Conservation (phyloP, 1,140 invertebrate genomes). For the Psix sp. region DNA sequence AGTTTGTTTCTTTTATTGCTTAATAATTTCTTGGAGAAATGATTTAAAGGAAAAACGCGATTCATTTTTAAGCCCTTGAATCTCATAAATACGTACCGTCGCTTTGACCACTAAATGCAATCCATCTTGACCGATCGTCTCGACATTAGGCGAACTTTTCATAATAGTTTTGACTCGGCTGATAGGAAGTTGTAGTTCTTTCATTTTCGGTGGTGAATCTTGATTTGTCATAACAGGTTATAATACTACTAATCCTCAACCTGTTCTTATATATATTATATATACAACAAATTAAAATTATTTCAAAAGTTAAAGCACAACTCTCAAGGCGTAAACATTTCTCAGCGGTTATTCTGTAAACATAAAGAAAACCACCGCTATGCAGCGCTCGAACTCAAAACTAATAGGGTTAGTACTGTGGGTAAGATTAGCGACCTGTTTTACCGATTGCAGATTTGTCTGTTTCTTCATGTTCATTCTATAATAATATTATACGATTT, state of each 20-base stretch:
- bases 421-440: neutral
- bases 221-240: conserved; percentile 65
- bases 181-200: conserved; percentile 80
- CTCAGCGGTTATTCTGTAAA: conserved; percentile 33
- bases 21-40: too few relatives aligned
- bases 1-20: too few relatives aligned
- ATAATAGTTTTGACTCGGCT: conserved; percentile 88
- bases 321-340: conserved; percentile 30
- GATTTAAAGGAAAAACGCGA: too few relatives aligned
- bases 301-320: conserved; percentile 28
- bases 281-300: conserved; percentile 42
- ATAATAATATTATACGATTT: too few relatives aligned
- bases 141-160: conserved; percentile 90
- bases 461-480: too few relatives aligned
- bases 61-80: neutral
- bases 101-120: conserved; percentile 85
- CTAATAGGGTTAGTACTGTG: neutral
- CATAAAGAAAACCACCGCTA: neutral
- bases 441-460: too few relatives aligned
- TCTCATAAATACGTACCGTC: conserved; percentile 78
- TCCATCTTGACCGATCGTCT: conserved; percentile 85
- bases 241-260: conserved; percentile 17
- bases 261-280: conserved; percentile 11
- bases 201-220: conserved; percentile 63
- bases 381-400: neutral